A percentile compares a stretch with the other conserved stretches of the same genome.
Conservation (phyloP, 2,888 invertebrate species). For the Lepidonotus clava region DNA sequence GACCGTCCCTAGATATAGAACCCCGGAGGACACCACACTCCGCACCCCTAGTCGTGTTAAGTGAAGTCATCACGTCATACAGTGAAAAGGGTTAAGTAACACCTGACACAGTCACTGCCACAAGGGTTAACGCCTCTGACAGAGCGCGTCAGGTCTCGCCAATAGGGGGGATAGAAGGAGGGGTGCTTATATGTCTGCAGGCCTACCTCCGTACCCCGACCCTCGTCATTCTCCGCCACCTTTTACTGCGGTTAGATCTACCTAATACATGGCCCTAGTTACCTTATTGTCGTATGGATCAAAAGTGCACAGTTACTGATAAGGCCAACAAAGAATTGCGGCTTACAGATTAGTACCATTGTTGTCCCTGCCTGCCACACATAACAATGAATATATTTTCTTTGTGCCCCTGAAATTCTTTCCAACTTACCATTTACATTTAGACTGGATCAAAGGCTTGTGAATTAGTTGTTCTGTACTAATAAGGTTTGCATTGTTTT, state of each 20-base stretch:
- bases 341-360: conserved; percentile 7
- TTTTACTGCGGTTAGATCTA: conserved; percentile 33
- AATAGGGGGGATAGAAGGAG: not conserved
- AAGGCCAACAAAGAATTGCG: conserved; percentile 12
- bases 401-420: conserved; percentile 15
- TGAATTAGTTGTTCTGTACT: not conserved
- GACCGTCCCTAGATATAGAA: not conserved
- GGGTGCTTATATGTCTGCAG: conserved; percentile 5
- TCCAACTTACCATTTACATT: not conserved
- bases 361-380: not conserved
- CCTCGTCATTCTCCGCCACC: not conserved
- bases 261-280: conserved; percentile 8
- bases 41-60: not conserved
- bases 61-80: not conserved
- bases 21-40: not conserved
- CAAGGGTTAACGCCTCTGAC: not conserved
- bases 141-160: not conserved
- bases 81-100: conserved; percentile 16
- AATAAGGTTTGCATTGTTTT: conserved; percentile 39
- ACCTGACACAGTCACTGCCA: not conserved
- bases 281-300: not conserved
- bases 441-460: not conserved
- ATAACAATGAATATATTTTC: not conserved
- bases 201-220: not conserved
- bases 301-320: conserved; percentile 20